Conservation (phyloP, 2,888 invertebrate species). For the Megaustenia siamemsis region DNA sequence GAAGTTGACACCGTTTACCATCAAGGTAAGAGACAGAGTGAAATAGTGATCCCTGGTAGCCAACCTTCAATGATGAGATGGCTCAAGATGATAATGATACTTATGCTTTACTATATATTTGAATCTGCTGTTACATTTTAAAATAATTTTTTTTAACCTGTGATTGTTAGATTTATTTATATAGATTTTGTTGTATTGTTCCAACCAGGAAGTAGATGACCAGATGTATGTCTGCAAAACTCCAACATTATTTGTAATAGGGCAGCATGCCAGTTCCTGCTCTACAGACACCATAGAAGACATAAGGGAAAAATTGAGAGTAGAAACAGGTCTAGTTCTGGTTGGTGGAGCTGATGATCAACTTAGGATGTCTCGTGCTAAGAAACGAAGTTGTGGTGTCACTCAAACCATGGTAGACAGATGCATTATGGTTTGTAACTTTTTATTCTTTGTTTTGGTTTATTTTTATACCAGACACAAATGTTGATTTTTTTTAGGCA, state of each 20-base stretch:
- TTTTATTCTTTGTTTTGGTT: background rate
- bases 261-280: conserved; percentile 85
- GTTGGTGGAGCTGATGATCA: conserved; percentile 90
- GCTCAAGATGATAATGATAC: too few species aligned
- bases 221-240: conserved; percentile 86
- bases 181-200: conserved; percentile 21
- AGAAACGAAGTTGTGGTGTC: conserved; percentile 87
- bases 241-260: conserved; percentile 89
- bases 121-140: too few species aligned
- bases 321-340: conserved; percentile 88
- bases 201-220: conserved; percentile 85
- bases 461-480: background rate
- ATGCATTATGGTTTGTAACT: conserved; percentile 84
- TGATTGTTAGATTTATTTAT: too few species aligned
- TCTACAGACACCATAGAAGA: conserved; percentile 89
- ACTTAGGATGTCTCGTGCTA: conserved; percentile 86
- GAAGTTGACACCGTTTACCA: too few species aligned
- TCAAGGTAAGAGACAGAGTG: too few species aligned
- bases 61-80: too few species aligned
- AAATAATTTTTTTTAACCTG: too few species aligned
- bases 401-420: conserved; percentile 90
- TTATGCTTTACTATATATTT: too few species aligned
- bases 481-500: background rate
- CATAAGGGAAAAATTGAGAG: conserved; percentile 87
- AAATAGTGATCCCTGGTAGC: too few species aligned